Conservation (phyloP, 2,113 vertebrate genomes). For the Okapia johnstoni region DNA sequence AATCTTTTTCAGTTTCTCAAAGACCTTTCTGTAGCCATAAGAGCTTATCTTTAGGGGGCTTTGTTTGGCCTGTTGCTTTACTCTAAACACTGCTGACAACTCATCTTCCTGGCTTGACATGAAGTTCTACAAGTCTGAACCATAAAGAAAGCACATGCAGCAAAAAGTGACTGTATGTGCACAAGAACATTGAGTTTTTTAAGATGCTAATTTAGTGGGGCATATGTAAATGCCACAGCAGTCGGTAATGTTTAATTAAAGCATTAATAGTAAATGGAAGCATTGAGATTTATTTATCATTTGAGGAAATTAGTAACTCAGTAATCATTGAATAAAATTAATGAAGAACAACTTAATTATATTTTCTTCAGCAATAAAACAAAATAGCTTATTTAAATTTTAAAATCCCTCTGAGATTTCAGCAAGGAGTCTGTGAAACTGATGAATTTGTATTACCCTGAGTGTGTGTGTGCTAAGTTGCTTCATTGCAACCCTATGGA, state of each 20-base stretch:
- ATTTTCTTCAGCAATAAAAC: not conserved
- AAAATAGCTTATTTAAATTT: not conserved
- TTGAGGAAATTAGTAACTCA: not conserved
- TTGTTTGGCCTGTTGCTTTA: not conserved
- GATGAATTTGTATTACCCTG: not conserved
- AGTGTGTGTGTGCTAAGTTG: not conserved
- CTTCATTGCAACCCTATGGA: not conserved
- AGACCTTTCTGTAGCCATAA: not conserved
- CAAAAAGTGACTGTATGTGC: fast-evolving
- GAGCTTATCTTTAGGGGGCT: not conserved
- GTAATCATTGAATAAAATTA: not conserved
- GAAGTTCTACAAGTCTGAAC: not conserved
- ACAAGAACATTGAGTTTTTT: not conserved
- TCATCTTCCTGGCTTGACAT: not conserved
- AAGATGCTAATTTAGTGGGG: not conserved
- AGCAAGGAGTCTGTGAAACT: not conserved
- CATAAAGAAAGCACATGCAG: not conserved
- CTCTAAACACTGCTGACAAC: not conserved
- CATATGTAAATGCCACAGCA: not conserved
- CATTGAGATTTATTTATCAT: not conserved
- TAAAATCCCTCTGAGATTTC: conserved; percentile 7
- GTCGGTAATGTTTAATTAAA: not conserved
- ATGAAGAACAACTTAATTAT: not conserved
- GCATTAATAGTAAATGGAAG: not conserved
- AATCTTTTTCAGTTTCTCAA: not conserved